These are phyloP conservation scores for Phyllotis vaccarum DNA, from an alignment of 2,797 vertebrate species.

Conservation along the genomic window DNA sequence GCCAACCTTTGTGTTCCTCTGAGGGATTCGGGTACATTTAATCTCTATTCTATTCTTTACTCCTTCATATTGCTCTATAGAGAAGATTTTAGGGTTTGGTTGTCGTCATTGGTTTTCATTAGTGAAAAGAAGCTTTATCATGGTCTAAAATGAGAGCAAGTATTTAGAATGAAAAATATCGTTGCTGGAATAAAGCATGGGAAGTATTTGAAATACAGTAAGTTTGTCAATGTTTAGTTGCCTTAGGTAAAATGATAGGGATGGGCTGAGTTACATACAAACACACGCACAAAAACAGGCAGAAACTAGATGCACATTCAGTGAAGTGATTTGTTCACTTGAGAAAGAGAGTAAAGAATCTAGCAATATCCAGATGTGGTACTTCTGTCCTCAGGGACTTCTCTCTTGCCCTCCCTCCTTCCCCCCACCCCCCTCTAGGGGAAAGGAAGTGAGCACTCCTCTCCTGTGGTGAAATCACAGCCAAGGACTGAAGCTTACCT, in stretches of 20 bases:
- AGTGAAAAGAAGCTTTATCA: neutral
- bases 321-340: neutral
- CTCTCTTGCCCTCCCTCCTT: neutral
- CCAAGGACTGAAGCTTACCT: neutral
- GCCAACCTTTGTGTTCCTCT: neutral
- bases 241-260: neutral
- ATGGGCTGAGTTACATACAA: neutral
- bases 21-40: neutral
- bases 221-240: neutral
- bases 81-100: neutral
- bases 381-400: neutral
- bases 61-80: neutral
- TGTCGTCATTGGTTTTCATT: neutral
- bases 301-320: neutral
- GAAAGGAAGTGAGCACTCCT: neutral
- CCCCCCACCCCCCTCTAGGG: neutral
- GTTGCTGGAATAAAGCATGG: neutral
- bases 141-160: neutral
- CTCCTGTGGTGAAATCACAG: neutral
- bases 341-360: slow-evolving; percentile 58
- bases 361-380: neutral
- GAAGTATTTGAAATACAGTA: neutral
- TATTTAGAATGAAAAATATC: slow-evolving; percentile 49
- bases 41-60: neutral
- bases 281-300: neutral